Evolutionary conservation across 2,797 vertebrate genomes (phyloP).

Genomic region (Poecilia picta): DNA sequence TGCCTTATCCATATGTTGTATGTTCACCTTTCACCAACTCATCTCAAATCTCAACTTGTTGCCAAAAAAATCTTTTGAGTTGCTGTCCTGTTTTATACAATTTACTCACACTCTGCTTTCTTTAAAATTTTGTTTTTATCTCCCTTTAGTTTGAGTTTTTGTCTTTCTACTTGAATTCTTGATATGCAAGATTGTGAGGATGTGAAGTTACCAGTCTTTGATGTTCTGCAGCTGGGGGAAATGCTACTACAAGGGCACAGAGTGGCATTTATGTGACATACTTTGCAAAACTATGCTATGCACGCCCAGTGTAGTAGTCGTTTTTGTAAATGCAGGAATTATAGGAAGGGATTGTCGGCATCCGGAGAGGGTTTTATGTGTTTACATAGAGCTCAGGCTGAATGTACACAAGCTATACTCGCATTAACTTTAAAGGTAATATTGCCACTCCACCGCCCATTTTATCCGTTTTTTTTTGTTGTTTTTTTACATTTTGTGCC

Average conservation of each 20-base stretch:
- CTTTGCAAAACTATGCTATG: slow-evolving; percentile 56
- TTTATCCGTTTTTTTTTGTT: slow-evolving; percentile 32
- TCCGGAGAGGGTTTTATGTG: slow-evolving; percentile 41
- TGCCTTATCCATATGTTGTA: slow-evolving; percentile 60
- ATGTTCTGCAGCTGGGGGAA: slow-evolving; percentile 34
- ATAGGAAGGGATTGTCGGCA: slow-evolving; percentile 27
- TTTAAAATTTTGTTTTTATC: slow-evolving; percentile 11
- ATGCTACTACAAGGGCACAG: slow-evolving; percentile 26
- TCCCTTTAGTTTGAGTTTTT: slow-evolving; percentile 41
- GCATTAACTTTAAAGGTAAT: slow-evolving; percentile 33
- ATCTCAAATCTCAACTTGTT: slow-evolving; percentile 61
- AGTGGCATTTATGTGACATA: slow-evolving; percentile 24
- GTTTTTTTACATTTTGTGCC: slow-evolving; percentile 61
- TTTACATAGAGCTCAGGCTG: slow-evolving; percentile 46
- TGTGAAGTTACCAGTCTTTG: slow-evolving; percentile 40
- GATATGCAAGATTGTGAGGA: slow-evolving; percentile 78
- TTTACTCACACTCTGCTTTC: slow-evolving; percentile 24
- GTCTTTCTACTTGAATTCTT: slow-evolving; percentile 83
- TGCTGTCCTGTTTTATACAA: slow-evolving; percentile 50
- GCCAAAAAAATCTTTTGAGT: slow-evolving; percentile 66
- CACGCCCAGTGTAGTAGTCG: slow-evolving; percentile 52
- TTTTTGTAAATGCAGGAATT: slow-evolving; percentile 44
- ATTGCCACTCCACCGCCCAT: slow-evolving; percentile 34
- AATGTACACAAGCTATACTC: slow-evolving; percentile 68
- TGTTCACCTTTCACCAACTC: slow-evolving; percentile 40